Percentiles rank a stretch among this genome's conserved stretches.
Conservation (phyloP, 1,140 invertebrate species). For the Orius laevigatus region DNA sequence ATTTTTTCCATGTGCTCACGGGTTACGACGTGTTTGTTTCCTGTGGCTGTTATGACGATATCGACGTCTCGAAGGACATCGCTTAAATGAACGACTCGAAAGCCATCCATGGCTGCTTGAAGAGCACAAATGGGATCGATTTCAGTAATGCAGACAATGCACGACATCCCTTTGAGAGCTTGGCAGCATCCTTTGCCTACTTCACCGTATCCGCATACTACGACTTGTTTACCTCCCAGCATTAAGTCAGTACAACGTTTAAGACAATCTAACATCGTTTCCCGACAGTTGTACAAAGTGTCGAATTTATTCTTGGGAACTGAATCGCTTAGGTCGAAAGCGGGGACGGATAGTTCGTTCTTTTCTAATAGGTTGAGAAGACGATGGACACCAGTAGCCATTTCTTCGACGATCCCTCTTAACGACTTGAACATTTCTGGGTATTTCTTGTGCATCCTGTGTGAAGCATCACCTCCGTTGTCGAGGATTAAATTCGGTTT, state of each 20-base stretch:
- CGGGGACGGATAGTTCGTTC: slow-evolving; percentile 86
- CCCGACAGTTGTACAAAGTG: slow-evolving; percentile 82
- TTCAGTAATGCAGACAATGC: slow-evolving; percentile 89
- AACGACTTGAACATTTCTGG: slow-evolving; percentile 88
- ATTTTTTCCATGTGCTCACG: slow-evolving; percentile 92
- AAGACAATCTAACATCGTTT: slow-evolving; percentile 77
- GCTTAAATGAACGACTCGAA: slow-evolving; percentile 84
- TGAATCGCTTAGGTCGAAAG: slow-evolving; percentile 98
- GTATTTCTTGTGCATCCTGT: slow-evolving; percentile 94
- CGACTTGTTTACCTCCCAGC: slow-evolving; percentile 95
- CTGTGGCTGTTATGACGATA: slow-evolving; percentile 88
- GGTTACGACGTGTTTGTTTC: slow-evolving; percentile 92
- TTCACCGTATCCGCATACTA: slow-evolving; percentile 94
- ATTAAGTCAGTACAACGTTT: slow-evolving; percentile 96
- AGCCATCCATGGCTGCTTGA: slow-evolving; percentile 97
- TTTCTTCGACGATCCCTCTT: slow-evolving; percentile 96
- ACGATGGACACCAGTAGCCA: slow-evolving; percentile 91
- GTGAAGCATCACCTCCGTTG: slow-evolving; percentile 93
- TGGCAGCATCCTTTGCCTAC: slow-evolving; percentile 96
- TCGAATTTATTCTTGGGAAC: slow-evolving; percentile 98
- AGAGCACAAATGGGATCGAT: slow-evolving; percentile 97
- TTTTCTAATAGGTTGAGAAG: slow-evolving; percentile 93
- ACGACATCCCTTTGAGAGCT: slow-evolving; percentile 84
- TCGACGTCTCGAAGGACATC: slow-evolving; percentile 89
- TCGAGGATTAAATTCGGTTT: slow-evolving; percentile 98